Conservation (phyloP, 2,797 vertebrate genomes). For the Poeciliopsis presidionis region DNA sequence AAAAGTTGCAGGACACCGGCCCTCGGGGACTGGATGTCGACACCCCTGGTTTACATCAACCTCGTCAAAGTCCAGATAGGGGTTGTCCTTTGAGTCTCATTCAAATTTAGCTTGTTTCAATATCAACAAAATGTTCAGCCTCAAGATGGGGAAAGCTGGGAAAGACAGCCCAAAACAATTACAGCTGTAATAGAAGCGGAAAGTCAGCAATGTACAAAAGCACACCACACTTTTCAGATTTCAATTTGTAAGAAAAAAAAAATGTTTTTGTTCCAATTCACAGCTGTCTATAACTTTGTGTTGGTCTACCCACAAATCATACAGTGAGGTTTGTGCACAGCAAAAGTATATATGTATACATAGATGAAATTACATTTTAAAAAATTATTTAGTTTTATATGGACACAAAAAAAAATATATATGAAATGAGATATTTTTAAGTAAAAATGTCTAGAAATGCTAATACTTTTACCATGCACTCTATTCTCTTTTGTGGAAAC, state of each 20-base stretch:
- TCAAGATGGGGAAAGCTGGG: background rate
- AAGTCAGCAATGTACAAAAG: background rate
- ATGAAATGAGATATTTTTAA: background rate
- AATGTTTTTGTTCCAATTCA: background rate
- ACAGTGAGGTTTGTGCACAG: background rate
- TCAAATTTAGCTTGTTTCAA: background rate
- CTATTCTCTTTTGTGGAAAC: background rate
- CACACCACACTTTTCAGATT: background rate
- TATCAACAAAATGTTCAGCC: background rate
- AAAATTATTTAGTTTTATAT: background rate
- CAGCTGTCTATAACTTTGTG: background rate
- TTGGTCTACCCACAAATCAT: background rate
- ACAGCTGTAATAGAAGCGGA: background rate
- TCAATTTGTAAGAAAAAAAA: background rate
- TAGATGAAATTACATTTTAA: background rate
- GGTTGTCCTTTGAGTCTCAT: background rate
- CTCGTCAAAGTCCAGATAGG: background rate
- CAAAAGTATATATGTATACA: too few species aligned
- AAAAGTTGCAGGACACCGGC: too few species aligned
- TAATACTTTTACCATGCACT: background rate
- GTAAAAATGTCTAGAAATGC: background rate
- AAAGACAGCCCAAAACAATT: background rate
- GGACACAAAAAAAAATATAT: background rate
- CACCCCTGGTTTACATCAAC: background rate
- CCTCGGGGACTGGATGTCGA: too few species aligned